Percentiles rank a stretch among this genome's conserved stretches.
These are phyloP conservation scores for Pocillopora damicornis DNA, from an alignment of 64 coral and sea anemone species.

Conservation along the genomic window DNA sequence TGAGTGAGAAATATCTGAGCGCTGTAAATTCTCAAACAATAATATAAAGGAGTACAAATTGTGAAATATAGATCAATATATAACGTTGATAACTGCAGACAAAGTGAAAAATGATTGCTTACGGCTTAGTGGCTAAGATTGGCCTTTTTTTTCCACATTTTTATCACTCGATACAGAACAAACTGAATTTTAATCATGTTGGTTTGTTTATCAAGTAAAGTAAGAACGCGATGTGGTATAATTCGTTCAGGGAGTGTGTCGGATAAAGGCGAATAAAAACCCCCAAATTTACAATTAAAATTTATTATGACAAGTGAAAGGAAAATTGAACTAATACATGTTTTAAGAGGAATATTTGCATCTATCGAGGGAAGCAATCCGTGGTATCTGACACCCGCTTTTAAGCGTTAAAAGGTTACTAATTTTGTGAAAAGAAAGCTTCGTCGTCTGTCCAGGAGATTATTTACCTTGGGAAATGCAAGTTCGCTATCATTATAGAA, in stretches of 20 bases:
- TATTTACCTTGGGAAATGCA: too few species aligned
- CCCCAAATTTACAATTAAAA: neutral
- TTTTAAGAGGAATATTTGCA: neutral
- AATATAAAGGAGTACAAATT: too few species aligned
- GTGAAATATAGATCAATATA: too few species aligned
- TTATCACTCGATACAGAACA: neutral
- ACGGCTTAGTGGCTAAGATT: neutral
- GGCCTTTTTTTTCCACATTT: neutral
- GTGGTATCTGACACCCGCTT: neutral
- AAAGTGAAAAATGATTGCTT: too few species aligned
- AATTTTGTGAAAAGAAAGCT: neutral
- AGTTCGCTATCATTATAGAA: too few species aligned
- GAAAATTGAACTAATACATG: neutral
- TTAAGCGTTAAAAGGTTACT: neutral
- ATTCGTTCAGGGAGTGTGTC: neutral
- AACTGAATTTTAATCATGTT: neutral
- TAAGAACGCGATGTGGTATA: neutral
- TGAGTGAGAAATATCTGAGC: neutral
- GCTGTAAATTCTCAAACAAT: neutral
- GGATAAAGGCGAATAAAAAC: neutral
- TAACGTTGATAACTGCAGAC: too few species aligned
- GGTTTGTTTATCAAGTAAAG: conserved; percentile 12
- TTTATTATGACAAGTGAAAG: neutral
- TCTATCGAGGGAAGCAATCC: neutral
- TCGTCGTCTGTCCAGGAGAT: too few species aligned